Base-by-base conservation (phyloP, 2,113 vertebrate genomes). In the Sinocyclocheilus anshuiensis region DNA sequence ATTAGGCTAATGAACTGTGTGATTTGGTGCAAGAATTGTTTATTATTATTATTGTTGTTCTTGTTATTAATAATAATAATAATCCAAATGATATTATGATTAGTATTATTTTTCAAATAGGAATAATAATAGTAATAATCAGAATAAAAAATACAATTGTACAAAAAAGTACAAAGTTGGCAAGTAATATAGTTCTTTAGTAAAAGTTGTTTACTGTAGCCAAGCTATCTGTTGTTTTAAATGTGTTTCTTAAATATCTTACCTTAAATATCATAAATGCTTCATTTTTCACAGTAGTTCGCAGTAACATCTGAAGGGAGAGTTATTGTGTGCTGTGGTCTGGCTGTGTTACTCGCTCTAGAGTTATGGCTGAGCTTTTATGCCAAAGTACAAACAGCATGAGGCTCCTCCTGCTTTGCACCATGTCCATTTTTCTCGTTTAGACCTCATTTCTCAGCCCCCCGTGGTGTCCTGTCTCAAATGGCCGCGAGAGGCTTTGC, bases 401-500 rank as follows among this genome's bases (percentile, higher is more conserved):
- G 81, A 84, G 74, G 9, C 18, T 42, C 69, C 50, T 57, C 33
- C 69, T 57, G 45, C 29, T 57, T 65, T 82, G 18, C 20, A 6
- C 63, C 6, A 1, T 33, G 61, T 53, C 24, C 24, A 71, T 82
- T 82, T 71, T 82, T 53, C 45, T 53, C 45, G 18, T 82, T 84
- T 84, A 74, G 69, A 24, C 69, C 69, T 74, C 67, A 74, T 74
- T 84, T 74, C 69, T 74, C 81, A 84, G 50, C 39, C 50, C 48
- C 65, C 50, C 24, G 53, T 1, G 1, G 12, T 10, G 22, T 72
- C 39, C 20, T 55, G 50, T 59, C 81, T 84, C 81, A 33, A 55
- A 57, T 4, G n/a, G 20, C 20, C 26, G 0, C 5, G 81, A 72
- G 61, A 48, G 87, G 50, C 53, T 80, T 77, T 59, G 78, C 59